Percentiles rank a stretch among this genome's conserved stretches.
These are phyloP conservation scores for Eptatretus burgeri DNA, from an alignment of 2,113 vertebrate genomes.

Conservation along the genomic window DNA sequence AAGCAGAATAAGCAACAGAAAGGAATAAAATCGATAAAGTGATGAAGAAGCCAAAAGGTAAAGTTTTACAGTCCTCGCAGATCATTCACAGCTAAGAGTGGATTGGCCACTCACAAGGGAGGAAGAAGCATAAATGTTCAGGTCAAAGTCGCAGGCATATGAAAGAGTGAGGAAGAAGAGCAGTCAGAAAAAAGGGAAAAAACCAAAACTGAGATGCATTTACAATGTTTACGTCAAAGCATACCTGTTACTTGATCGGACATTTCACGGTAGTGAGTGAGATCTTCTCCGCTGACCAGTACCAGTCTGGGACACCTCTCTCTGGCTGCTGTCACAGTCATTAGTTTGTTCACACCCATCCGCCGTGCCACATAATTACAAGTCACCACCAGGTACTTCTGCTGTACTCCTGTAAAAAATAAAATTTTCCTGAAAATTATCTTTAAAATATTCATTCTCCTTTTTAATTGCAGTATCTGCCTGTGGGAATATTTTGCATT, in stretches of 20 bases:
- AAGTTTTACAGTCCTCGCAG: too few relatives aligned
- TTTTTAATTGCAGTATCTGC: too few relatives aligned
- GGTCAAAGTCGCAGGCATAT: too few relatives aligned
- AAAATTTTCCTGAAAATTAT: neutral
- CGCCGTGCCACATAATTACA: conserved; percentile 56
- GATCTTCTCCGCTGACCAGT: conserved; percentile 55
- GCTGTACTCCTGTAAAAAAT: conserved; percentile 29
- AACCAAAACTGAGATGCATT: neutral
- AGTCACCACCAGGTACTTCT: conserved; percentile 45
- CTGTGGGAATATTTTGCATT: too few relatives aligned
- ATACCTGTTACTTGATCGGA: conserved; percentile 63
- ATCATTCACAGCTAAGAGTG: too few relatives aligned
- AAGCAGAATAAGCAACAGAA: too few relatives aligned
- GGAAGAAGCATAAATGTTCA: too few relatives aligned
- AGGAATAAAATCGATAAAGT: too few relatives aligned
- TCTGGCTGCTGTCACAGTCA: conserved; percentile 32
- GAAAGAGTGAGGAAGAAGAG: too few relatives aligned
- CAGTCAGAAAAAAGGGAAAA: neutral
- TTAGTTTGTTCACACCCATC: conserved; percentile 34
- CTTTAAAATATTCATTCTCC: too few relatives aligned
- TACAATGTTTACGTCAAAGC: neutral
- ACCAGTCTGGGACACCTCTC: conserved; percentile 43
- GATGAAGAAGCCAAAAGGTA: too few relatives aligned
- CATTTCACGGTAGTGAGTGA: conserved; percentile 44
- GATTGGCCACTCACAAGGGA: too few relatives aligned